Evolutionary conservation across 1,140 invertebrate species (phyloP), one percentile per base, ranked within the genome.

Genomic region (Habropoda laboriosa): DNA sequence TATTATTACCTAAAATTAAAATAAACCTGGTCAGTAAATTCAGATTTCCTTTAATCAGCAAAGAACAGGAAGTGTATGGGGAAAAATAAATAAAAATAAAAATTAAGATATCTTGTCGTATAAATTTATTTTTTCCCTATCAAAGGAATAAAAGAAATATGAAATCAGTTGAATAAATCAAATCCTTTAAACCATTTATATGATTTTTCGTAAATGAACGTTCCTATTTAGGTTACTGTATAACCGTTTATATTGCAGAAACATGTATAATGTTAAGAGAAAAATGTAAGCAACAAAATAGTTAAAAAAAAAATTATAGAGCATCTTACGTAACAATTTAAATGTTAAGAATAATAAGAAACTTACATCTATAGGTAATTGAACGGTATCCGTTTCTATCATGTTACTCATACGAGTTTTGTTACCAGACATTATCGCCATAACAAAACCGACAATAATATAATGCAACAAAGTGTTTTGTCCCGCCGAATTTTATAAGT

Each of bases 1-100:
- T 51, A 95, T 92, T 71, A 96, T 91, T 60, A 95, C 93, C 95
- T 96, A 90, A 58, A 92, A 93, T 79, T 51, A 83, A 76, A 64
- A 74, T 60, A 49, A 12, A 57, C 27, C 0, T 55, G 1, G 1
- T 42, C 5, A 53, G 10, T 75, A 55, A 40, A 53, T 13, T 51
- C 49, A 13, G 7, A 66, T 38, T 61, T 13, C n/a, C n/a, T 40
- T 40, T 1, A 57, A 7, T 8, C 13, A 32, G 3, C 6, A 40
- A 10, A 45, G 13, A 8, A 24, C 0, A 18, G 35, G n/a, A n/a
- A n/a, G n/a, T n/a, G n/a, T n/a, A n/a, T n/a, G n/a, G n/a, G n/a
- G n/a, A n/a, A n/a, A n/a, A n/a, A 35, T 3, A 38, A 40, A 27
- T n/a, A 40, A 24, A 60, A 21, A 5, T n/a, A n/a, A n/a, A n/a